Evolutionary conservation across 35 echinoderm and acorn worm species (phyloP).

Genomic region (Ophiothrix spiculata): DNA sequence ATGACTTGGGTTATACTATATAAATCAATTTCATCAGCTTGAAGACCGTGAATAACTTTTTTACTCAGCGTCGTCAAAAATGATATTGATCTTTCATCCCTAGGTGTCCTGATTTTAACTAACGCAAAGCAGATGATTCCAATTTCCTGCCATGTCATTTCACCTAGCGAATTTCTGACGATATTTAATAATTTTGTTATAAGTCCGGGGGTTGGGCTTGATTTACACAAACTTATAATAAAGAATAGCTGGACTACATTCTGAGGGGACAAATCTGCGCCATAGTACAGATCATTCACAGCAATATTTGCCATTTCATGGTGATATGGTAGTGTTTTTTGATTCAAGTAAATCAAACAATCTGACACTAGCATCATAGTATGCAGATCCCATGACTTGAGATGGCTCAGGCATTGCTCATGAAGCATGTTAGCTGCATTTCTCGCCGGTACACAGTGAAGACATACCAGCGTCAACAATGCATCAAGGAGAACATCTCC

Average conservation of each 20-base stretch:
- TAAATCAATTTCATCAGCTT: conserved; percentile 20
- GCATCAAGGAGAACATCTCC: neutral
- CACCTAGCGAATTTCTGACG: neutral
- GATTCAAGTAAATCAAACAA: conserved; percentile 36
- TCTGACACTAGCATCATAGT: conserved; percentile 51
- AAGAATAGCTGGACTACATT: neutral
- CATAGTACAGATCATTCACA: neutral
- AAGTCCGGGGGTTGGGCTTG: neutral
- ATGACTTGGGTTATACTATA: conserved; percentile 35
- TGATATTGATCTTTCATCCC: neutral
- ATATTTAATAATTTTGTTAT: neutral
- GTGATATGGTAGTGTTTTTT: conserved; percentile 4
- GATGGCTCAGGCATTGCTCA: conserved; percentile 19
- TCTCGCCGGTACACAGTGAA: neutral
- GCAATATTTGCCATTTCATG: neutral
- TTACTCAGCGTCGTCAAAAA: conserved; percentile 14
- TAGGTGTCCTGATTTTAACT: neutral
- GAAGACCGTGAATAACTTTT: conserved; percentile 10
- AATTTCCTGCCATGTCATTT: neutral
- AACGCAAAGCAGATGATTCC: neutral
- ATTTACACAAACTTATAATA: neutral
- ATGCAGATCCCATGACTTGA: conserved; percentile 34
- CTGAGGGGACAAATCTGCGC: neutral
- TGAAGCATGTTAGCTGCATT: neutral
- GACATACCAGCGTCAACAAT: neutral